Base-by-base conservation (phyloP, 2,888 invertebrate genomes). In the Cetonia aurata region DNA sequence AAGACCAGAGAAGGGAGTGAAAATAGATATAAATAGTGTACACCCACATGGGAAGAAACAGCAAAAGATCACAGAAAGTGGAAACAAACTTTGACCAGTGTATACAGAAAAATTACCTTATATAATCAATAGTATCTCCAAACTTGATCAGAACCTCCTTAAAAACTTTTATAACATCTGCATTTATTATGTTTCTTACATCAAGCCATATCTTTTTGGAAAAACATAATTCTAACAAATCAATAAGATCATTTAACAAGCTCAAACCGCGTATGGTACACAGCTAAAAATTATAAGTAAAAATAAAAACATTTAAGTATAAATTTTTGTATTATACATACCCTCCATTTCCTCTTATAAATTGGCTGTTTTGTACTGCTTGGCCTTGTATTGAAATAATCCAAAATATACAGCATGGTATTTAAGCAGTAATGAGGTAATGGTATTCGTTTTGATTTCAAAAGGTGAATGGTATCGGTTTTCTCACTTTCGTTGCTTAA, bases 41-140 rank as follows among this genome's bases (percentile, higher is more conserved):
- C n/a, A n/a, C n/a, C n/a, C n/a, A n/a, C n/a, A n/a, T n/a, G n/a
- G n/a, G n/a, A n/a, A n/a, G n/a, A n/a, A n/a, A n/a, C n/a, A n/a
- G n/a, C n/a, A n/a, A n/a, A n/a, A n/a, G n/a, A n/a, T n/a, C n/a
- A n/a, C n/a, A n/a, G n/a, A n/a, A n/a, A n/a, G n/a, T n/a, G n/a
- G n/a, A n/a, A n/a, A n/a, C n/a, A n/a, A n/a, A n/a, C n/a, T n/a
- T n/a, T n/a, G n/a, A n/a, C n/a, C n/a, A n/a, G n/a, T n/a, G 25
- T 25, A 25, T 25, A 25, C 25, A 25, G 4, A 25, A 25, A 48
- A 79, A 42, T 71, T 75, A 88, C 89, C 87, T 86, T 77, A 87
- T 88, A 80, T 88, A 87, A 71, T 84, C 85, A 46, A 90, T 76
- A 48, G 88, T 80, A 71, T 89, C 90, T 12, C 90, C 91, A 72